Evolutionary conservation across 2,113 vertebrate genomes (phyloP).

Genomic region (Herpailurus yagouaroundi): DNA sequence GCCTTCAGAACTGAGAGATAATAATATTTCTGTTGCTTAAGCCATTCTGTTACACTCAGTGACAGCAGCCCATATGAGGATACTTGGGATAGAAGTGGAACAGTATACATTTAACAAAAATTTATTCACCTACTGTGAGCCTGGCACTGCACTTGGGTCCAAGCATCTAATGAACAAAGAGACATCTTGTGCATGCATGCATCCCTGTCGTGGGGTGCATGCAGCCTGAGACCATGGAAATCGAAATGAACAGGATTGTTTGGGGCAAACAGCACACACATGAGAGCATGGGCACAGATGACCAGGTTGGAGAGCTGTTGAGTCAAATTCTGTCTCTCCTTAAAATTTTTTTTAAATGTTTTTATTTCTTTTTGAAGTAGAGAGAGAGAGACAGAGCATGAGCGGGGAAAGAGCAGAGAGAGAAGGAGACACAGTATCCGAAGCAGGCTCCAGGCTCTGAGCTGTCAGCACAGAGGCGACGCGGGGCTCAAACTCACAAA

Average conservation of each 20-base stretch:
- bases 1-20: background rate
- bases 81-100: background rate
- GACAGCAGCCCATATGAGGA: background rate
- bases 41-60: background rate
- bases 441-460: no score
- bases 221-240: background rate
- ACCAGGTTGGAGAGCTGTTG: background rate
- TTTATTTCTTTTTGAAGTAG: no score
- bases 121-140: background rate
- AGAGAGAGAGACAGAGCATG: no score
- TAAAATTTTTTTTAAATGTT: no score
- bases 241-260: background rate
- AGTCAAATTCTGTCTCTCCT: background rate
- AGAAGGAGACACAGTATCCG: no score
- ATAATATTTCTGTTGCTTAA: background rate
- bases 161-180: background rate
- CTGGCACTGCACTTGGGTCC: background rate
- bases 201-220: fast-evolving
- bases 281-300: background rate
- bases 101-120: background rate
- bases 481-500: no score
- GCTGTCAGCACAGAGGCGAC: no score
- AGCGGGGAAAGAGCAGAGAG: no score
- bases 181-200: no score
- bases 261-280: fast-evolving